Evolutionary conservation across 2,888 invertebrate genomes (phyloP), one percentile per base, ranked within the genome.

Genomic region (Cantharis flavilabris): DNA sequence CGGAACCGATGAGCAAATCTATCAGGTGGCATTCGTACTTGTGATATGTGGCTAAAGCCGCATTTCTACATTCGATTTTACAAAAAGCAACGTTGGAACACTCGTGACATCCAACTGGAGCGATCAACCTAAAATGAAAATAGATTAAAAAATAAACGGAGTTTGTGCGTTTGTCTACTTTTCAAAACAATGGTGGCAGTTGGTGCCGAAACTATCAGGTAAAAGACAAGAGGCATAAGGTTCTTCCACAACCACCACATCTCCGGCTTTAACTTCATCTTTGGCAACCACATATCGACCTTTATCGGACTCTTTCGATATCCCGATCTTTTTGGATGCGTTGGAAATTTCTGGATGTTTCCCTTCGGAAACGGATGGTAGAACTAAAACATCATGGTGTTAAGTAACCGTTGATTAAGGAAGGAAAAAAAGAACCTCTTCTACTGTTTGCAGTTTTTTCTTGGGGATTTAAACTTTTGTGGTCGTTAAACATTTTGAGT

Each of bases 41-140:
- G 86, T 96, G 96, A 85, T 95, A 96, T 0, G 92, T 90, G 3
- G 89, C 86, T 1, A 92, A 83, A 0, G 95, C 95, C 2, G 86
- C 86, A 63, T 93, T 92, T 80, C 92, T 90, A 86, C 96, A 96
- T 72, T 89, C 87, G 0, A 89, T 83, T 1, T 91, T 90, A 85
- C 96, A 96, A 87, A 95, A 96, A 1, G 94, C 95, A 0, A 96
- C 92, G 64, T 93, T 93, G 0, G 94, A 92, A 86, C 96, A 96
- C 11, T 91, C 90, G 0, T 92, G 89, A 83, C 96, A 96, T 80
- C 93, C 93, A 7, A 95, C 88, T 0, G 95, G 93, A 0, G 93
- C 92, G 76, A 90, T 88, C 69, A 93, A 84, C 79, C 93, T 92
- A 81, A 1, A 85, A 85, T 23, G 13, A n/a, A 23, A 18, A n/a